Percentiles rank a stretch among this genome's conserved stretches.
phyloP scores from a whole-genome alignment of 2,888 invertebrate genomes.

The Seira ritae region DNA sequence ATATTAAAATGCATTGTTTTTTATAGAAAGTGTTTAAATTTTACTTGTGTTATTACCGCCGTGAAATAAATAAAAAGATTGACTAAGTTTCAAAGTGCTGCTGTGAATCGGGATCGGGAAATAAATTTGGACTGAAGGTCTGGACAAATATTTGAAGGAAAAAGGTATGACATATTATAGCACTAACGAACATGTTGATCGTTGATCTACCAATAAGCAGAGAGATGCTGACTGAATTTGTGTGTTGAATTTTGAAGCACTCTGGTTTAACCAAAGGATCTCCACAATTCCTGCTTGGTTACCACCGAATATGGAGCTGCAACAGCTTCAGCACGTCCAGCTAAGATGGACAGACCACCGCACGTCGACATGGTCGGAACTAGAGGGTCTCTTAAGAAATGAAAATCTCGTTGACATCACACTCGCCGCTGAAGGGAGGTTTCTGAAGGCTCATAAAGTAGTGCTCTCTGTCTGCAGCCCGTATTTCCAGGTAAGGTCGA shows the following conservation, averaged over 20 bases:
- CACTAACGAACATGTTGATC: no score
- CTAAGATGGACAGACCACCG: slow-evolving; percentile 52
- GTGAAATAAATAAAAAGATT: no score
- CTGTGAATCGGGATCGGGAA: no score
- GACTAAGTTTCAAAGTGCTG: no score
- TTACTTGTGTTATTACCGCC: no score
- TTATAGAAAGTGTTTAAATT: no score
- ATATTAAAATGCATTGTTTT: no score
- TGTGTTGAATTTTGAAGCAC: not conserved
- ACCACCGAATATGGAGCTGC: slow-evolving; percentile 50
- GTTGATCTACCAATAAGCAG: no score
- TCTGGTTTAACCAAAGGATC: not conserved
- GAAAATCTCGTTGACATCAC: slow-evolving; percentile 53
- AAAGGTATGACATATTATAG: no score
- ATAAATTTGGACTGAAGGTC: no score
- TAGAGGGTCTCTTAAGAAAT: slow-evolving; percentile 45
- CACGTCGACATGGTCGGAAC: slow-evolving; percentile 50
- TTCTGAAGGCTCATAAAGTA: slow-evolving; percentile 48
- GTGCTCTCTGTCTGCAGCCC: slow-evolving; percentile 49
- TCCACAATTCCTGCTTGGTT: not conserved
- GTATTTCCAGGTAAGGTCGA: slow-evolving; percentile 46
- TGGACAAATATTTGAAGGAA: no score
- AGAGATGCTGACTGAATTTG: no score
- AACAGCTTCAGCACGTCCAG: slow-evolving; percentile 53
- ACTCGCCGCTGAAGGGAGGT: slow-evolving; percentile 44